Evolutionary conservation across 2,888 invertebrate species (phyloP).

Genomic region (Monopis laevigella): DNA sequence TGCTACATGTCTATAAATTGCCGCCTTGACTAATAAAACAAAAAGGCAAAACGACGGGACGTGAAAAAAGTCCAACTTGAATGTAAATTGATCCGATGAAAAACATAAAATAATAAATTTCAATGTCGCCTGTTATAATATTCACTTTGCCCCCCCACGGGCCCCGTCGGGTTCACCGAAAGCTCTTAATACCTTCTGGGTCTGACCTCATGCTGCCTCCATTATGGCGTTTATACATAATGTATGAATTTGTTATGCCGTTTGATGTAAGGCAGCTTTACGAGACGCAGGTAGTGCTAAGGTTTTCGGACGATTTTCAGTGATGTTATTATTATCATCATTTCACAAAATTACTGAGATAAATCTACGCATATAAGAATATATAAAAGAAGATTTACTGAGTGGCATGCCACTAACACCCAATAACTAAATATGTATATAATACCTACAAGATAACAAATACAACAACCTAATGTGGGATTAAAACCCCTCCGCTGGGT

Average conservation of each 20-base stretch:
- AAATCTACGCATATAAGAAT: too few species aligned
- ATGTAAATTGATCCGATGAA: constrained; percentile 7
- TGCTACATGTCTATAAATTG: not conserved
- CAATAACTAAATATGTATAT: too few species aligned
- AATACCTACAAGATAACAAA: too few species aligned
- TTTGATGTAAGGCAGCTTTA: constrained; percentile 64
- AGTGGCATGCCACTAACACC: too few species aligned
- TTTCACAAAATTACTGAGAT: constrained; percentile 9
- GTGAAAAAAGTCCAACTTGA: constrained; percentile 4
- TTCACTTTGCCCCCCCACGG: constrained; percentile 47
- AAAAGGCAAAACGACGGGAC: too few species aligned
- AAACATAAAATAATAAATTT: constrained; percentile 17
- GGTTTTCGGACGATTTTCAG: constrained; percentile 42
- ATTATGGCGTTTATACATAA: constrained; percentile 67
- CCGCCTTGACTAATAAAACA: not conserved
- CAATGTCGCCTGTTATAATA: constrained; percentile 55
- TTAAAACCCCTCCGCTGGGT: too few species aligned
- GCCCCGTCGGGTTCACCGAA: constrained; percentile 27
- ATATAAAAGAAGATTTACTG: too few species aligned
- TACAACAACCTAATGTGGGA: too few species aligned
- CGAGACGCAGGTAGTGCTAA: constrained; percentile 53
- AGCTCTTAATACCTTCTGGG: constrained; percentile 63
- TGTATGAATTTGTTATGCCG: constrained; percentile 67
- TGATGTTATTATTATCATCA: constrained; percentile 14
- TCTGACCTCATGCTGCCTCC: constrained; percentile 64